These are phyloP conservation scores for Hippopotamyrus pictus DNA, from an alignment of 2,797 vertebrate species.

Conservation along the genomic window DNA sequence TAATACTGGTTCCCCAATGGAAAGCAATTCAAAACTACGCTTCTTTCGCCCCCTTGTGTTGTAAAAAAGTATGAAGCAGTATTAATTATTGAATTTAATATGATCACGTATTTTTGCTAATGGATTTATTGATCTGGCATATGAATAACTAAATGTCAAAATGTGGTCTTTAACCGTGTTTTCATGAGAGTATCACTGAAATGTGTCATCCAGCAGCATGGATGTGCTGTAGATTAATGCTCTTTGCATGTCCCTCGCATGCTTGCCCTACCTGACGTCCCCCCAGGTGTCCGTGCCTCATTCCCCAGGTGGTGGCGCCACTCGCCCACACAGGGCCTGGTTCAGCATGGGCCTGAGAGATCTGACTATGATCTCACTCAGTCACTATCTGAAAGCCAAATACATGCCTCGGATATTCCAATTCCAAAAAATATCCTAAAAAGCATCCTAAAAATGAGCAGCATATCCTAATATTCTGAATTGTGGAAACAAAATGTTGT, in stretches of 20 bases:
- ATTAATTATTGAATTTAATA: background rate
- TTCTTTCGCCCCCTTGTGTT: constrained; percentile 22
- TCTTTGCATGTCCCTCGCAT: background rate
- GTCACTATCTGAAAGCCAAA: background rate
- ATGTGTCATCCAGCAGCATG: background rate
- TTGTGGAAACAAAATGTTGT: background rate
- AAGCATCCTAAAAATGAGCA: background rate
- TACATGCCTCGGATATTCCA: background rate
- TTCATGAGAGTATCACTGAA: background rate
- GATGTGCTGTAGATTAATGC: background rate
- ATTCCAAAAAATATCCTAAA: background rate
- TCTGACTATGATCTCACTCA: background rate
- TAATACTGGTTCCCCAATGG: constrained; percentile 47
- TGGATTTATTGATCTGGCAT: background rate
- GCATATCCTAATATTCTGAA: background rate
- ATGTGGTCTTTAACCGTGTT: background rate
- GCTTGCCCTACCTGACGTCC: background rate
- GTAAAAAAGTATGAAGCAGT: background rate
- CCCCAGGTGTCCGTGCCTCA: background rate
- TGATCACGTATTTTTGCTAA: background rate
- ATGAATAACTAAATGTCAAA: background rate
- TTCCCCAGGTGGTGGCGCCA: background rate
- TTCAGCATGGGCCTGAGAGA: background rate
- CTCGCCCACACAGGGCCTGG: background rate
- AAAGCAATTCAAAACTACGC: constrained; percentile 48